A percentile compares a stretch with the other conserved stretches of the same genome.
phyloP scores from a whole-genome alignment of 2,888 invertebrate species.

The Chymomyza caudatula region DNA sequence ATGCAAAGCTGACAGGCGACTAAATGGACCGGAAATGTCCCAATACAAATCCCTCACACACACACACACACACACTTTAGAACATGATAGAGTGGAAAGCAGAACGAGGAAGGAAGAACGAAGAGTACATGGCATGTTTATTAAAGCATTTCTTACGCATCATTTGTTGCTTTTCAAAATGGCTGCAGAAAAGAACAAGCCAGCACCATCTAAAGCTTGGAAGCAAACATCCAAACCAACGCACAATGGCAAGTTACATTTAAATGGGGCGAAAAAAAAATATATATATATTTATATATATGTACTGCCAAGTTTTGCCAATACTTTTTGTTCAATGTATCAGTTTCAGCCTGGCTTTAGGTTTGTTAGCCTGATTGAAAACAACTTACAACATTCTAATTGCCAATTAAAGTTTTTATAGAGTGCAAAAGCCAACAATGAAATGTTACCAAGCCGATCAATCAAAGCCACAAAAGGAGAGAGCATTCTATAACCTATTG shows the following conservation, averaged over 20 bases:
- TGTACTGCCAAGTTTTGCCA: too few species aligned
- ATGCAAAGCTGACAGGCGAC: constrained; percentile 9
- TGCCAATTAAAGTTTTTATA: not conserved
- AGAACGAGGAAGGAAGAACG: not conserved
- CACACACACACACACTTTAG: not conserved
- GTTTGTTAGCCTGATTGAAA: not conserved
- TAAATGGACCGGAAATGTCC: constrained; percentile 53
- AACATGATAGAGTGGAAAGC: constrained; percentile 1
- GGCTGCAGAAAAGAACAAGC: not conserved
- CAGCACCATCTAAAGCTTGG: not conserved
- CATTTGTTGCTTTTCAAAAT: constrained; percentile 53
- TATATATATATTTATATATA: too few species aligned
- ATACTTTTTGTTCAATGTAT: not conserved
- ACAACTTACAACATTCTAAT: not conserved
- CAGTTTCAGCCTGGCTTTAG: not conserved
- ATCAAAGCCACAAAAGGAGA: not conserved
- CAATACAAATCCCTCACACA: not conserved
- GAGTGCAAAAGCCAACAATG: not conserved
- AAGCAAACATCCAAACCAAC: not conserved
- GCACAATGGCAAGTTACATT: too few species aligned
- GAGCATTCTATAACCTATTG: not conserved
- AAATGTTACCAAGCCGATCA: not conserved
- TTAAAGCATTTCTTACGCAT: constrained; percentile 69
- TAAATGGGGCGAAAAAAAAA: too few species aligned
- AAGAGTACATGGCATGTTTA: constrained; percentile 36